Percentiles rank a stretch among this genome's conserved stretches.
These are phyloP conservation scores for Brachyopa scutellaris DNA, from an alignment of 2,888 invertebrate species.

Conservation along the genomic window DNA sequence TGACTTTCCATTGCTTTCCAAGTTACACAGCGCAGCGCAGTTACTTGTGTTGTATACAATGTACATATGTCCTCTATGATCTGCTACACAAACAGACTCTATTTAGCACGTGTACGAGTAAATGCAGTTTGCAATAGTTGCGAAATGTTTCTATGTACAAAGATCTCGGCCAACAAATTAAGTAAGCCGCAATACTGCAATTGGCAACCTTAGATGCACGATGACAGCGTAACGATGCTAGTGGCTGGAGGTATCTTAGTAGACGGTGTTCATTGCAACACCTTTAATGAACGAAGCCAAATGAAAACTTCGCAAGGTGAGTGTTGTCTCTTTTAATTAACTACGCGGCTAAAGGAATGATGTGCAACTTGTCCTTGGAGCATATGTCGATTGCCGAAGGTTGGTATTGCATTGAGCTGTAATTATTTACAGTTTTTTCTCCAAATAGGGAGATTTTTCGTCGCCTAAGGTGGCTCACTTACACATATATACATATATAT, in stretches of 20 bases:
- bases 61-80: not conserved
- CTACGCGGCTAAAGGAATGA: not conserved
- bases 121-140: slow-evolving; percentile 6
- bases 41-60: not conserved
- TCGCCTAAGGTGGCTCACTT: no score
- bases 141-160: not conserved
- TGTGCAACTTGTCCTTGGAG: not conserved
- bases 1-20: slow-evolving; percentile 1
- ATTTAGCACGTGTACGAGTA: not conserved
- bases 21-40: not conserved
- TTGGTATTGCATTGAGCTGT: not conserved
- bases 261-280: not conserved
- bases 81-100: not conserved
- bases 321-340: not conserved
- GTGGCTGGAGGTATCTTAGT: not conserved
- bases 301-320: no score
- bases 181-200: not conserved
- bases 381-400: not conserved
- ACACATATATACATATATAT: no score
- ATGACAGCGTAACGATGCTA: no score
- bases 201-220: no score
- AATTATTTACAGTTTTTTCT: not conserved
- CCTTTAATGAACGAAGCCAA: no score
- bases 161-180: slow-evolving; percentile 10
- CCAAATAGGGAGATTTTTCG: no score